phyloP scores from a whole-genome alignment of 2,113 vertebrate genomes.

The Notechis scutatus region DNA sequence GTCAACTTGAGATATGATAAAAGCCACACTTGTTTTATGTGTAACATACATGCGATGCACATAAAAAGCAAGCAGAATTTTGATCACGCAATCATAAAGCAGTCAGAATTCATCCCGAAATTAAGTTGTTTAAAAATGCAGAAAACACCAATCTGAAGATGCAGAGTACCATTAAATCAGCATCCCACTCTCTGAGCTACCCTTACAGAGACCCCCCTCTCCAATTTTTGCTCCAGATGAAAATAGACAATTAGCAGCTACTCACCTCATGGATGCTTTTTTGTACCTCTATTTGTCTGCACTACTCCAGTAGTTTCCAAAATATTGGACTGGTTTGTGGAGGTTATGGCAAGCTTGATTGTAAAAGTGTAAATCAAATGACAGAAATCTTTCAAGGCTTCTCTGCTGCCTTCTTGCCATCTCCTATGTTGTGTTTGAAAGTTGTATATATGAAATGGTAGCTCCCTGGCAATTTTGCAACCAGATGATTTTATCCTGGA shows the following conservation, averaged over 20 bases:
- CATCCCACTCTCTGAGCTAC: not conserved
- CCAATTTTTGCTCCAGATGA: not conserved
- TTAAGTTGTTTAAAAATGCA: not conserved
- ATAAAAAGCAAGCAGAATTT: not conserved
- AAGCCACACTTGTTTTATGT: not conserved
- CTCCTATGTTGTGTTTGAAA: not conserved
- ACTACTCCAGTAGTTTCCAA: not conserved
- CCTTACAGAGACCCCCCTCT: not conserved
- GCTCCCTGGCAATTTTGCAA: not conserved
- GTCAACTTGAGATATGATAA: not conserved
- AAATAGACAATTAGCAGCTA: not conserved
- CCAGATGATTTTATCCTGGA: not conserved
- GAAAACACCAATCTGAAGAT: not conserved
- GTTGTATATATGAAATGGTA: not conserved
- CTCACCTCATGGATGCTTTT: not conserved
- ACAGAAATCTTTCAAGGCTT: not conserved
- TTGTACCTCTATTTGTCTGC: not conserved
- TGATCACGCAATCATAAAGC: not conserved
- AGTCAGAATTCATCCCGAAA: not conserved
- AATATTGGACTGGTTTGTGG: not conserved
- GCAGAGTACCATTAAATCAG: not conserved
- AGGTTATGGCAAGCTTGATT: not conserved
- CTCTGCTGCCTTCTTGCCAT: not conserved
- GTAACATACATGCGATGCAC: not conserved
- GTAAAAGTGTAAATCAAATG: not conserved